Base-by-base conservation (phyloP, 2,888 invertebrate species). In the Pachydiplax longipennis region DNA sequence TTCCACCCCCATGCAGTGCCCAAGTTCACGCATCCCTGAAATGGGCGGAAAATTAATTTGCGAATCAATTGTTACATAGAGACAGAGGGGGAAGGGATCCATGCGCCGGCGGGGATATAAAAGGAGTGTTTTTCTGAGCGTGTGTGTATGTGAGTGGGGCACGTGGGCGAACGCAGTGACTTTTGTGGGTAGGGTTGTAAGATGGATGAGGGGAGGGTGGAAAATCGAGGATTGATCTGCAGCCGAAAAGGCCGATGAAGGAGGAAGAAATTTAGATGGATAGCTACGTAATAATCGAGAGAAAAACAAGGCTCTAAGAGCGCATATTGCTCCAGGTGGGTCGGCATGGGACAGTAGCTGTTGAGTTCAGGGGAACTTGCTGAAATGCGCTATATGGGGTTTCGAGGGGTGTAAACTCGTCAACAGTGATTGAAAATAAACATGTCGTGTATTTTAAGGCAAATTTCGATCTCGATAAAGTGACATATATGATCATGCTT, bases 221-320 rank as follows among this genome's bases (percentile, higher is more conserved):
- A 90, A 81, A 90, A 91, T 90, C 73, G 91, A 91, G 90, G 90
- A 91, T 90, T 65, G 90, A 81, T 87, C 87, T 87, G 80, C n/a
- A 53, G 90, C 15, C 35, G 35, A 25, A 37, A 40, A 90, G 35
- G 44, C 25, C 25, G 65, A 65, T 65, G 65, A 73, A 25, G 73
- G 18, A 15, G 31, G 73, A 31, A 31, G 31, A 12, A 73, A 73
- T 31, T 4, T 73, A 25, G 73, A 73, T 73, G 73, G 73, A 73
- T 73, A 53, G 73, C 22, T 31, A 10, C 73, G 53, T 73, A 73
- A 73, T 31, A 73, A 31, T 73, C 13, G 73, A n/a, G 61, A 61
- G n/a, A 61, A n/a, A 25, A 65, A 25, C 12, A 48, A 10, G 48
- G 10, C n/a, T n/a, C n/a, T n/a, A n/a, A n/a, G n/a, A n/a, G n/a